Evolutionary conservation across 2,113 vertebrate genomes (phyloP).

Genomic region (Hemicordylus capensis): DNA sequence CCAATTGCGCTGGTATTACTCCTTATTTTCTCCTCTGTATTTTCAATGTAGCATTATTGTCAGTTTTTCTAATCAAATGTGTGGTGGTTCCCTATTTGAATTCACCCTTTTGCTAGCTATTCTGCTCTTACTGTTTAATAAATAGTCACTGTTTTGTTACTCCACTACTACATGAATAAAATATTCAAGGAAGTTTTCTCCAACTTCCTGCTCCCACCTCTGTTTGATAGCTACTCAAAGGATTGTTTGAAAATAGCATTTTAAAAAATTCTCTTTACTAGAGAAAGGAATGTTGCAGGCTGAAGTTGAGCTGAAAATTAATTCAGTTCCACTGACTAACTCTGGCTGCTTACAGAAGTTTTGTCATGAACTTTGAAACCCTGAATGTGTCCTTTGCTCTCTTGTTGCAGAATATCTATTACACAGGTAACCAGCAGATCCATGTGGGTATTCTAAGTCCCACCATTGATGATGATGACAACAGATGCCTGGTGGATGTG

Average conservation of each 20-base stretch:
- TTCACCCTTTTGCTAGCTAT: neutral
- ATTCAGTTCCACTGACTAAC: neutral
- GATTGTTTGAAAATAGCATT: conserved; percentile 24
- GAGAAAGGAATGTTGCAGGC: conserved; percentile 16
- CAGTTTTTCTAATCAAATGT: neutral
- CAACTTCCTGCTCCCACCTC: neutral
- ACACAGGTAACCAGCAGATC: conserved; percentile 91
- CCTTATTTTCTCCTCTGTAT: neutral
- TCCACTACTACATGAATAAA: neutral
- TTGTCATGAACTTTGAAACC: conserved; percentile 31
- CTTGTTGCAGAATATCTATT: conserved; percentile 93
- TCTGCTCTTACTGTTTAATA: too few relatives aligned
- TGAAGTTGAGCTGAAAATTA: neutral
- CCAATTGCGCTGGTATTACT: neutral
- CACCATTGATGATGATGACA: conserved; percentile 94
- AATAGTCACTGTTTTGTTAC: neutral
- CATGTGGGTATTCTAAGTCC: conserved; percentile 94
- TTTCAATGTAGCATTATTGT: neutral
- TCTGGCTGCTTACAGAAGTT: conserved; percentile 37
- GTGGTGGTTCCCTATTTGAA: neutral
- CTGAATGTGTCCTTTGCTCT: conserved; percentile 62
- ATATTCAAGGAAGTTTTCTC: neutral
- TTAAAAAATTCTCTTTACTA: conserved; percentile 19
- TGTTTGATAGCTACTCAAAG: neutral
- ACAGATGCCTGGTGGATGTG: conserved; percentile 98